Conservation (phyloP, 2,888 invertebrate species). For the Lutraria lutraria region DNA sequence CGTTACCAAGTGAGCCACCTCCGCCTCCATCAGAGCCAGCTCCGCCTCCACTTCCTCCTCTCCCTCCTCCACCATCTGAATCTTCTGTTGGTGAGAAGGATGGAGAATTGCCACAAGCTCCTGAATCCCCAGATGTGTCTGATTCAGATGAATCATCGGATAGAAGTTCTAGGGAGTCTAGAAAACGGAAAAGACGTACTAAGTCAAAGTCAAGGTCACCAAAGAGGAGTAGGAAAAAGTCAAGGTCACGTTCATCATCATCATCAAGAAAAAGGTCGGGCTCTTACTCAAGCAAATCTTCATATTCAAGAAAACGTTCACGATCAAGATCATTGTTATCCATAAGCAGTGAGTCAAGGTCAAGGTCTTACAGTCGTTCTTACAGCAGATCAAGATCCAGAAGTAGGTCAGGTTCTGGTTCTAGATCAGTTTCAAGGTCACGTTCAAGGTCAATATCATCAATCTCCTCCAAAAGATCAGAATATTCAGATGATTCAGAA, state of each 20-base stretch:
- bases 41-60: conserved; percentile 66
- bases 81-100: conserved; percentile 36
- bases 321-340: conserved; percentile 62
- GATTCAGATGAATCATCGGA: conserved; percentile 26
- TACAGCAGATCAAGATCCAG: conserved; percentile 58
- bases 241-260: conserved; percentile 51
- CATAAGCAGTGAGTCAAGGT: conserved; percentile 67
- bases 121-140: conserved; percentile 54
- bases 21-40: conserved; percentile 63
- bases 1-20: conserved; percentile 64
- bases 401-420: conserved; percentile 61
- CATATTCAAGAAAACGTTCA: conserved; percentile 49
- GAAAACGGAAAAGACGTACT: conserved; percentile 46
- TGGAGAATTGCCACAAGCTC: conserved; percentile 46
- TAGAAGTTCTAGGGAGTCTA: background rate
- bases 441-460: conserved; percentile 63
- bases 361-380: conserved; percentile 48
- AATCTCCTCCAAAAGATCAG: conserved; percentile 57
- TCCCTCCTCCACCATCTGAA: conserved; percentile 56
- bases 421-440: conserved; percentile 63
- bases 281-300: conserved; percentile 52
- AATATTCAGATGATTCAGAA: conserved; percentile 61
- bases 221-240: conserved; percentile 45
- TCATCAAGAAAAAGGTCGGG: conserved; percentile 47
- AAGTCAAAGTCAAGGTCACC: conserved; percentile 58